Evolutionary conservation across 1,140 invertebrate species (phyloP).

Genomic region (Wasmannia auropunctata): DNA sequence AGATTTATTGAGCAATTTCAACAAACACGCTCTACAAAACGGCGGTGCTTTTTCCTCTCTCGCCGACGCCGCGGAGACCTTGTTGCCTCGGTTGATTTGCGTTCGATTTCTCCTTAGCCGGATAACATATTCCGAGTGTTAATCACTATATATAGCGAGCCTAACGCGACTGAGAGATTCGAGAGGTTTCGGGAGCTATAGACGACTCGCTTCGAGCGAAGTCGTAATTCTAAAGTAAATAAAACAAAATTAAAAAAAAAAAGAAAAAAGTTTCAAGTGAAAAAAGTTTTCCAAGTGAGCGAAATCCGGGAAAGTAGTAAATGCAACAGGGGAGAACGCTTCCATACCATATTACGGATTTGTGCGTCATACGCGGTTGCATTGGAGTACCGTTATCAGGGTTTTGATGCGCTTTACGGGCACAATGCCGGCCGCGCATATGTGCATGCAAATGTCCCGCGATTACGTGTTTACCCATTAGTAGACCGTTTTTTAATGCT

Average conservation of each 20-base stretch:
- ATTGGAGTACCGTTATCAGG: constrained; percentile 38
- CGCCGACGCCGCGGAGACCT: not conserved
- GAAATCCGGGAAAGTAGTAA: not conserved
- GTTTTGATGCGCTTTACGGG: constrained; percentile 39
- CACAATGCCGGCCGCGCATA: not conserved
- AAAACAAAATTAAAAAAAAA: not conserved
- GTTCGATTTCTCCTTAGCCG: constrained; percentile 22
- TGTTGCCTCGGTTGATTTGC: not conserved
- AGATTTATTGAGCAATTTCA: not conserved
- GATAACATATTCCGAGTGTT: not conserved
- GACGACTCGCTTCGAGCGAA: not conserved
- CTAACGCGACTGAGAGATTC: not conserved
- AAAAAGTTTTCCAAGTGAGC: not conserved
- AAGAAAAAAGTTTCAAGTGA: too few relatives aligned
- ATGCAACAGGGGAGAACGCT: not conserved
- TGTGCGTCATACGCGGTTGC: not conserved
- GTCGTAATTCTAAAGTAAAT: not conserved
- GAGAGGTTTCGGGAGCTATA: not conserved
- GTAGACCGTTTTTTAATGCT: not conserved
- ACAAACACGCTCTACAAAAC: constrained; percentile 9
- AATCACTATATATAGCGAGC: constrained; percentile 7
- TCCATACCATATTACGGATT: not conserved
- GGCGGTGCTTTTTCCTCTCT: not conserved
- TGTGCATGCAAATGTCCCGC: constrained; percentile 24
- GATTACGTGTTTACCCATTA: constrained; percentile 43